These are phyloP conservation scores for Delphinapterus leucas DNA, from an alignment of 2,113 vertebrate genomes.

Conservation along the genomic window DNA sequence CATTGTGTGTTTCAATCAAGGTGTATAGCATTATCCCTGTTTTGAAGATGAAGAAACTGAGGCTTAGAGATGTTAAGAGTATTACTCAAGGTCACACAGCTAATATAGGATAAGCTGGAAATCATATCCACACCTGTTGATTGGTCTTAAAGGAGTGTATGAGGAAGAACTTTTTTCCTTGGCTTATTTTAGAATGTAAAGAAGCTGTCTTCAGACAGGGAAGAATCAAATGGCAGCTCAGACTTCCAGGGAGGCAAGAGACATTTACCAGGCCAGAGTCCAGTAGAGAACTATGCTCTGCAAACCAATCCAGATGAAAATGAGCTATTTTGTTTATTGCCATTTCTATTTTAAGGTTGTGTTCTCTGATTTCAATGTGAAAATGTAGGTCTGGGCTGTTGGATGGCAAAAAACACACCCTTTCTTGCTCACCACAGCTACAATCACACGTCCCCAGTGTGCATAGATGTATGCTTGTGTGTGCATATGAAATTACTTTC, in stretches of 20 bases:
- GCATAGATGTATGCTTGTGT: background rate
- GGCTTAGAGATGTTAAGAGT: slow-evolving; percentile 1
- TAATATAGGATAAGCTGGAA: background rate
- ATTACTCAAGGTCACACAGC: background rate
- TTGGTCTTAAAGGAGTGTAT: background rate
- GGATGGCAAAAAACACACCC: background rate
- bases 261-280: slow-evolving; percentile 3
- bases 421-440: background rate
- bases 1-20: background rate
- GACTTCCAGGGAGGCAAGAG: slow-evolving; percentile 3
- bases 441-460: background rate
- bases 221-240: slow-evolving; percentile 9
- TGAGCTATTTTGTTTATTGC: slow-evolving; percentile 27
- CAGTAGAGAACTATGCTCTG: background rate
- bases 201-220: background rate
- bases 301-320: slow-evolving; percentile 15
- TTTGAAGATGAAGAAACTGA: background rate
- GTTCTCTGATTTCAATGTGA: slow-evolving; percentile 33
- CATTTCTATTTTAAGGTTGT: slow-evolving; percentile 37
- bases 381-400: slow-evolving; percentile 11
- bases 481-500: slow-evolving; percentile 14
- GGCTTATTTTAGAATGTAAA: background rate
- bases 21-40: background rate
- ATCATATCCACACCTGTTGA: background rate
- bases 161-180: slow-evolving; percentile 11